Base-by-base conservation (phyloP, 2,888 invertebrate genomes). In the Mimumesa dahlbomi region DNA sequence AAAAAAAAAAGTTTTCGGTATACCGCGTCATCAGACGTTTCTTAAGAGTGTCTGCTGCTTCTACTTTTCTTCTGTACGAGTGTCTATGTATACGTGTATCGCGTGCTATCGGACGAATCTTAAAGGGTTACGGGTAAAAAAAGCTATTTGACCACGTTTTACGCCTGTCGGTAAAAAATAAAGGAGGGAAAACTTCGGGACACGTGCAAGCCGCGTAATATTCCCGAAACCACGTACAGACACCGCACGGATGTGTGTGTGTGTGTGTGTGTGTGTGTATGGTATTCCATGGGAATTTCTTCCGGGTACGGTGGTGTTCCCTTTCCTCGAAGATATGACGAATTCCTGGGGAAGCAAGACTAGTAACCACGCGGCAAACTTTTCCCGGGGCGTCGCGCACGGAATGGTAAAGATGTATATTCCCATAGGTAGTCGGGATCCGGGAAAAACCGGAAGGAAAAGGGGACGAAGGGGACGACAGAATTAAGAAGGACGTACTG, bases 201-300 rank as follows among this genome's bases (percentile, higher is more conserved):
- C 46, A 29, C 54, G 46, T 52, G 19, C 11, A 18, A 0, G 1
- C 40, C 11, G 14, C 69, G 70, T 69, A 57, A 71, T 70, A 71
- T 71, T 71, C 63, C 19, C 38, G 9, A 34, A 40, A 19, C 45
- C 38, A 4, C 16, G 40, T 16, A 11, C 5, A 18, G 16, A 16
- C 14, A 2, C 5, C 4, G 16, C 14, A 5, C 0, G 16, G 16
- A 16, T 34, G 40, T 34, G 53, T 36, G 48, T 29, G 50, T 54
- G 43, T 2, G 9, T 11, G 43, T n/a, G n/a, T n/a, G n/a, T n/a
- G n/a, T n/a, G 13, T 14, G 14, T 34, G 40, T 31, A 50, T 25
- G 69, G 62, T 62, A 70, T 71, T 71, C 52, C 50, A 13, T 22
- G 46, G 31, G 54, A 69, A 69, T 70, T 70, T 70, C 70, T 53